Evolutionary conservation across 2,113 vertebrate species (phyloP).

Genomic region (Oreotrochilus melanogaster): DNA sequence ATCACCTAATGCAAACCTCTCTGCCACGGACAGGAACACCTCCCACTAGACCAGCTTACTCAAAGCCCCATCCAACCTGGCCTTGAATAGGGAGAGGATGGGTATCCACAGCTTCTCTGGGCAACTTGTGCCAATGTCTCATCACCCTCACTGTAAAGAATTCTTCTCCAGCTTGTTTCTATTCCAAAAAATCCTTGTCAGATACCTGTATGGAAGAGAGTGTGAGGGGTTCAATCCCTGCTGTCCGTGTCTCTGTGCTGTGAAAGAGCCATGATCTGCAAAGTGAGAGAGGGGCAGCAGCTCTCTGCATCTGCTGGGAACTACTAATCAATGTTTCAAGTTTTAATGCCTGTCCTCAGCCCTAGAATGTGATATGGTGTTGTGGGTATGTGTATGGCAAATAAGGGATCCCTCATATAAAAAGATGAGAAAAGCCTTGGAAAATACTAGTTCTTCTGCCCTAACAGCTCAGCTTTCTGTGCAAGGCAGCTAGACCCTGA

Average conservation of each 20-base stretch:
- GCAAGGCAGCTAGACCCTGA: neutral
- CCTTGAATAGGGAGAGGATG: too few species aligned
- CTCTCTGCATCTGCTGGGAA: rapidly evolving
- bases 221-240: neutral
- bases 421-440: neutral
- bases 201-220: neutral
- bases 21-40: too few species aligned
- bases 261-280: neutral
- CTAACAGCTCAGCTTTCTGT: neutral
- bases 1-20: too few species aligned
- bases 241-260: rapidly evolving
- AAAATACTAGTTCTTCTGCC: neutral
- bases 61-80: too few species aligned
- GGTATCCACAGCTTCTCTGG: too few species aligned
- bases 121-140: too few species aligned
- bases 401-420: neutral
- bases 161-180: neutral
- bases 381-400: rapidly evolving
- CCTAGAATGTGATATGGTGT: neutral
- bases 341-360: neutral
- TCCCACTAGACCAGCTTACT: too few species aligned
- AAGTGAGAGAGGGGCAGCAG: neutral
- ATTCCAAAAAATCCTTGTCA: neutral
- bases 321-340: neutral
- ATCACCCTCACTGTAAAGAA: too few species aligned